Evolutionary conservation across 2,888 invertebrate species (phyloP).

Genomic region (Cordilura impudica): DNA sequence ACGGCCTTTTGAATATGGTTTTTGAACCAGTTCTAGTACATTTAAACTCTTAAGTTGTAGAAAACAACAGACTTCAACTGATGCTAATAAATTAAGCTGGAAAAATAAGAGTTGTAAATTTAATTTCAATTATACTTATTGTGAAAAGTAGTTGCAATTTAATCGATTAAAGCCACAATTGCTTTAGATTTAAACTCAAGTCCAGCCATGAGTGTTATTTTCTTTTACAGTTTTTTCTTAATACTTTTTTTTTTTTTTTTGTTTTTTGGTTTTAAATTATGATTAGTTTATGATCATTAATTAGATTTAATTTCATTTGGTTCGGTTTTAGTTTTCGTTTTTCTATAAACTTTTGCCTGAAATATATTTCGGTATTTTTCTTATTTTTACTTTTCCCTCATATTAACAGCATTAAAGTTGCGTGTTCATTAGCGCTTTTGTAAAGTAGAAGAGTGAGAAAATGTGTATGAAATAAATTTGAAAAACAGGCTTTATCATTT

Average conservation of each 20-base stretch:
- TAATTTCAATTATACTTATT: too few species aligned
- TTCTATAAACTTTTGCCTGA: not conserved
- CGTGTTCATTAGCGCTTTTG: constrained; percentile 55
- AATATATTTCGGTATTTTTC: constrained; percentile 17
- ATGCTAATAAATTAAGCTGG: too few species aligned
- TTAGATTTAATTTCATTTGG: constrained; percentile 7
- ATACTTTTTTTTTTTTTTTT: not conserved
- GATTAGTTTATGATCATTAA: constrained; percentile 27
- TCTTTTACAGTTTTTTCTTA: not conserved
- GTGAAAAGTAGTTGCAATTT: too few species aligned
- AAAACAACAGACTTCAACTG: too few species aligned
- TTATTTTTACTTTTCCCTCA: not conserved
- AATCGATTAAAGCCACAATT: too few species aligned
- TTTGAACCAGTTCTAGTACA: too few species aligned
- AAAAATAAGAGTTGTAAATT: too few species aligned
- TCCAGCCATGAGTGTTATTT: too few species aligned
- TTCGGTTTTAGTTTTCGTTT: not conserved
- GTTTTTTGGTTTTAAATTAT: not conserved
- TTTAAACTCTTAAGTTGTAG: too few species aligned
- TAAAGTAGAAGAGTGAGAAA: not conserved
- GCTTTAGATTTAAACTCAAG: too few species aligned
- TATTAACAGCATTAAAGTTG: constrained; percentile 19
- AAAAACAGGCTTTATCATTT: constrained; percentile 5
- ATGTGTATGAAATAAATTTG: not conserved
- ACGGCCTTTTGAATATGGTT: too few species aligned